Conservation (phyloP, 2,888 invertebrate genomes). For the Argyresthia albistria region DNA sequence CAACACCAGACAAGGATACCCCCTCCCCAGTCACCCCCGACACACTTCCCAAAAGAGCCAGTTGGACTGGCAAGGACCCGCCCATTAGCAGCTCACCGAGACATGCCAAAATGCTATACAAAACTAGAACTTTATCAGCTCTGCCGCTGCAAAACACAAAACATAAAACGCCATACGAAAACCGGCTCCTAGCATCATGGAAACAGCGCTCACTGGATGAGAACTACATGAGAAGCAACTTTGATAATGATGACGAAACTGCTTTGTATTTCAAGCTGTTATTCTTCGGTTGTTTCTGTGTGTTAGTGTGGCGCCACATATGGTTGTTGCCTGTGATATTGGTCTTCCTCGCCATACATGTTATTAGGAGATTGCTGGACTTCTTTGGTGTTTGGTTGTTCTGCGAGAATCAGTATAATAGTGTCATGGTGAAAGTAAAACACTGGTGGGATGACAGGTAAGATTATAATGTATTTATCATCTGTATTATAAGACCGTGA, state of each 20-base stretch:
- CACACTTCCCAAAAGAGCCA: conserved; percentile 30
- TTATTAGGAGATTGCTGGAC: conserved; percentile 63
- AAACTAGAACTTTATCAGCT: conserved; percentile 58
- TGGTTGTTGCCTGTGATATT: conserved; percentile 85
- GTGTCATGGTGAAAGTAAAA: conserved; percentile 41
- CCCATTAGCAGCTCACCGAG: conserved; percentile 40
- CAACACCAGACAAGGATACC: conserved; percentile 44
- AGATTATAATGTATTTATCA: not conserved
- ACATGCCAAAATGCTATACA: conserved; percentile 53
- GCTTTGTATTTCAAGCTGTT: conserved; percentile 82
- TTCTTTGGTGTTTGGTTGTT: conserved; percentile 68
- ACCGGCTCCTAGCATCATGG: conserved; percentile 41
- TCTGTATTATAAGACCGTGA: no score
- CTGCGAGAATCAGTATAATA: conserved; percentile 54
- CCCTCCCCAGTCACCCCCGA: conserved; percentile 46
- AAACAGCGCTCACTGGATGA: conserved; percentile 55
- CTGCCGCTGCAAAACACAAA: conserved; percentile 48
- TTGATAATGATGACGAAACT: conserved; percentile 70
- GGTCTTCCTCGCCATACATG: conserved; percentile 82
- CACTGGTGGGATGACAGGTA: conserved; percentile 77
- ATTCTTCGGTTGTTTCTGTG: conserved; percentile 86
- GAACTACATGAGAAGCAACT: conserved; percentile 53
- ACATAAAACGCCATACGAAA: conserved; percentile 40
- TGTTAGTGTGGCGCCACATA: conserved; percentile 89
- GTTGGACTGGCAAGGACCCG: conserved; percentile 39